phyloP scores from a whole-genome alignment of 2,797 vertebrate genomes.

The Orestias chungarensis region DNA sequence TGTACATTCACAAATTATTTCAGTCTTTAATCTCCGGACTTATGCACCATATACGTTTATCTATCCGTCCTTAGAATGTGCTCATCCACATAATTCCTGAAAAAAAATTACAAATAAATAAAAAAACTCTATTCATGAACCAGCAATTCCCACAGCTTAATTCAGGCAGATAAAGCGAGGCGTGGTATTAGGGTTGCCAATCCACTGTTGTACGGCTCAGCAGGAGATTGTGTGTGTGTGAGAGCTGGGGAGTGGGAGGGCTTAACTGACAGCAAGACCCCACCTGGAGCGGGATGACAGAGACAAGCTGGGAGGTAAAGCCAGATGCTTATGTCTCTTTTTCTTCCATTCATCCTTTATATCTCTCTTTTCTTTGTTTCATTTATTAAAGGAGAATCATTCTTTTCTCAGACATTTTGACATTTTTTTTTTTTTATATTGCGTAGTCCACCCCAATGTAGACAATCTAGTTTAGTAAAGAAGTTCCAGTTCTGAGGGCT shows the following conservation, averaged over 20 bases:
- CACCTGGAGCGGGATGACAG: conserved; percentile 52
- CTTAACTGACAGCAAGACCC: conserved; percentile 62
- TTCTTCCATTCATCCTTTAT: conserved; percentile 22
- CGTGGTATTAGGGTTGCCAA: conserved; percentile 70
- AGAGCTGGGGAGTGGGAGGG: conserved; percentile 27
- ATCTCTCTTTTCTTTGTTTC: conserved; percentile 8
- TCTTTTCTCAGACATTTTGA: conserved; percentile 6
- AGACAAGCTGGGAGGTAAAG: conserved; percentile 47
- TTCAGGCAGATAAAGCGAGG: conserved; percentile 67
- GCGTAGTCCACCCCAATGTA: conserved; percentile 19
- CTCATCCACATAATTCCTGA: conserved; percentile 53
- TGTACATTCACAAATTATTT: conserved; percentile 56
- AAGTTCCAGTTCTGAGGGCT: conserved; percentile 18
- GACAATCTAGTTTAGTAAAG: conserved; percentile 29
- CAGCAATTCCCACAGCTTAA: conserved; percentile 69
- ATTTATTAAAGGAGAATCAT: conserved; percentile 16
- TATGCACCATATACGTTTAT: conserved; percentile 50
- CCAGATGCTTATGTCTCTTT: conserved; percentile 32
- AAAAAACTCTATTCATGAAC: conserved; percentile 29
- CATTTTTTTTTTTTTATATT: too few relatives aligned
- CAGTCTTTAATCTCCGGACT: conserved; percentile 64
- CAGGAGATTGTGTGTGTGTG: conserved; percentile 21
- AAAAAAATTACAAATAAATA: conserved; percentile 38
- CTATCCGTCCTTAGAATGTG: conserved; percentile 40
- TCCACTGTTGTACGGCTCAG: conserved; percentile 68